These are phyloP conservation scores for Pollenia angustigena DNA, from an alignment of 2,888 invertebrate species.

Conservation along the genomic window DNA sequence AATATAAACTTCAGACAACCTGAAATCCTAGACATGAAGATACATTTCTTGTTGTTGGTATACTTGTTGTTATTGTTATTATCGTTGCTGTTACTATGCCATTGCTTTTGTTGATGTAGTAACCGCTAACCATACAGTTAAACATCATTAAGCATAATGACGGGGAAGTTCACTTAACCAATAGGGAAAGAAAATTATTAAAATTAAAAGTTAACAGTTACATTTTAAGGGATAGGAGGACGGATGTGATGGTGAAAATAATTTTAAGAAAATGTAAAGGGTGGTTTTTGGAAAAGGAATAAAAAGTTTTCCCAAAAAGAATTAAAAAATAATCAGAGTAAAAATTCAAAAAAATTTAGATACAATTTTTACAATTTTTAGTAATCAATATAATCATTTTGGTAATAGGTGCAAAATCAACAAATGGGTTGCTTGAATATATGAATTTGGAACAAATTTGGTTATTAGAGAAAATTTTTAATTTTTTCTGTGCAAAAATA, in stretches of 20 bases:
- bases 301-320: no score
- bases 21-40: conserved; percentile 3
- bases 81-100: neutral
- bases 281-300: no score
- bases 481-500: no score
- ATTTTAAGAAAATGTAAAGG: neutral
- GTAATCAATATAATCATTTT: no score
- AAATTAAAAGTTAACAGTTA: neutral
- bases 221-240: no score
- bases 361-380: no score
- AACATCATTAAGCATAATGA: conserved; percentile 60
- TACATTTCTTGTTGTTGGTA: neutral
- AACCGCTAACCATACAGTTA: conserved; percentile 57
- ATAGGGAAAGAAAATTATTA: neutral
- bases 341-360: no score
- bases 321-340: no score
- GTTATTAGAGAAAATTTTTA: no score
- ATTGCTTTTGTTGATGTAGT: conserved; percentile 17
- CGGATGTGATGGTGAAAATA: neutral
- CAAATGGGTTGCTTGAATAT: no score
- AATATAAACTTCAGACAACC: conserved; percentile 49
- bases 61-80: neutral
- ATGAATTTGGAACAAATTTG: no score
- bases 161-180: conserved; percentile 12
- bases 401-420: no score